Conservation (phyloP, 2,113 vertebrate genomes). For the Lynx canadensis region DNA sequence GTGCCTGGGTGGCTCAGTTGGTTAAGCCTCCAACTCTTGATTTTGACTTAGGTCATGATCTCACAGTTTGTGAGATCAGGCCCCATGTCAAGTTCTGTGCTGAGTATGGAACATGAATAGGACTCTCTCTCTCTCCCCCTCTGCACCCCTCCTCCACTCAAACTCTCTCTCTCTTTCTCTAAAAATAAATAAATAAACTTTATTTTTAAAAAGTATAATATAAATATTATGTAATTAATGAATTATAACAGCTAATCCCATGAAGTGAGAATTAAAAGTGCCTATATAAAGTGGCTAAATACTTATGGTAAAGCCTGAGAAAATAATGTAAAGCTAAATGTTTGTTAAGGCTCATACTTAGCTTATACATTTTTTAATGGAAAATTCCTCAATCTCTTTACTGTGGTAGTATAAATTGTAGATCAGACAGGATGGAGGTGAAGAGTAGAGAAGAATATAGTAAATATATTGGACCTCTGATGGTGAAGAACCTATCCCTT, state of each 20-base stretch:
- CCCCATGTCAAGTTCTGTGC: no score
- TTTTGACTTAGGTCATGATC: no score
- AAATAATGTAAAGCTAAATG: constrained; percentile 14
- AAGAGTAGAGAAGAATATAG: neutral
- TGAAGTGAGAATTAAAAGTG: constrained; percentile 19
- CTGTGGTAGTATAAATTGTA: neutral
- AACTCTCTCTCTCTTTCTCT: no score
- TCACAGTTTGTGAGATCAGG: no score
- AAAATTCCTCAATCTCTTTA: constrained; percentile 16
- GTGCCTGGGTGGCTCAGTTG: no score
- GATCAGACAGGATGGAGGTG: neutral
- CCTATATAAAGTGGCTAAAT: neutral
- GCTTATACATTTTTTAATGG: neutral
- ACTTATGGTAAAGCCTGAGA: constrained; percentile 15
- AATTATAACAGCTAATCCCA: constrained; percentile 21
- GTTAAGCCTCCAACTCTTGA: no score
- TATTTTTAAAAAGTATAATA: neutral
- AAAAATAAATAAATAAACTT: no score
- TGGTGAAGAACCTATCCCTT: neutral
- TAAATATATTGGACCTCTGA: neutral
- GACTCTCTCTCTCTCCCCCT: no score
- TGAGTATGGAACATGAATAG: no score
- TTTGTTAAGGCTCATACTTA: neutral
- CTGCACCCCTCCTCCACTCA: no score
- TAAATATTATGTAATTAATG: neutral